Percentiles rank a stretch among this genome's conserved stretches.
phyloP scores from a whole-genome alignment of 2,888 invertebrate species.

The Eudemis profundana region DNA sequence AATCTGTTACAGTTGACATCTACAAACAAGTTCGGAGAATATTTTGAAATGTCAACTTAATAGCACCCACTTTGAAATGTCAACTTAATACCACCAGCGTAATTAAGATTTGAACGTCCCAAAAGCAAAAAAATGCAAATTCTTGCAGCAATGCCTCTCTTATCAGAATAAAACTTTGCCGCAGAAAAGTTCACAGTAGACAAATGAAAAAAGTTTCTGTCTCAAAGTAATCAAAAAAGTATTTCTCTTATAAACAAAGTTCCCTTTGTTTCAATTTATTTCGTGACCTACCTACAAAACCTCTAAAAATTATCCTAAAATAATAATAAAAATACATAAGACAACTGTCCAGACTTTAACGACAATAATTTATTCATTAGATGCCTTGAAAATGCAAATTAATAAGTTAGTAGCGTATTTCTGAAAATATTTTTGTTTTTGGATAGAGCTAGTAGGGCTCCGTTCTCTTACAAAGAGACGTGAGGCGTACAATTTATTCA shows the following conservation, averaged over 20 bases:
- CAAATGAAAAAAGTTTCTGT: conserved; percentile 42
- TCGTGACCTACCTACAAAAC: conserved; percentile 1
- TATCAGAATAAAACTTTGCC: conserved; percentile 32
- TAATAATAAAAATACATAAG: conserved; percentile 8
- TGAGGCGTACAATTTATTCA: conserved; percentile 60
- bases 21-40: neutral
- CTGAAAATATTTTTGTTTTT: conserved; percentile 43
- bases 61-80: neutral
- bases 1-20: too few relatives aligned
- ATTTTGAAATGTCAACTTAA: neutral
- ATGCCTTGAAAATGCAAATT: neutral
- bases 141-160: conserved; percentile 17
- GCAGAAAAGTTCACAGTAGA: conserved; percentile 34
- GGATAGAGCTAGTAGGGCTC: conserved; percentile 2
- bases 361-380: conserved; percentile 33
- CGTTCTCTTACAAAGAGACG: conserved; percentile 21
- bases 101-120: conserved; percentile 11
- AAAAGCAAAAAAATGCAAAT: conserved; percentile 16
- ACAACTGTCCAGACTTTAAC: neutral
- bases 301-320: conserved; percentile 7
- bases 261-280: conserved; percentile 30
- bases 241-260: conserved; percentile 39
- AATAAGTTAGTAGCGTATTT: conserved; percentile 9
- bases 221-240: conserved; percentile 40
- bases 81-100: neutral